Base-by-base conservation (phyloP, 2,888 invertebrate genomes). In the Drosophila sordidula region DNA sequence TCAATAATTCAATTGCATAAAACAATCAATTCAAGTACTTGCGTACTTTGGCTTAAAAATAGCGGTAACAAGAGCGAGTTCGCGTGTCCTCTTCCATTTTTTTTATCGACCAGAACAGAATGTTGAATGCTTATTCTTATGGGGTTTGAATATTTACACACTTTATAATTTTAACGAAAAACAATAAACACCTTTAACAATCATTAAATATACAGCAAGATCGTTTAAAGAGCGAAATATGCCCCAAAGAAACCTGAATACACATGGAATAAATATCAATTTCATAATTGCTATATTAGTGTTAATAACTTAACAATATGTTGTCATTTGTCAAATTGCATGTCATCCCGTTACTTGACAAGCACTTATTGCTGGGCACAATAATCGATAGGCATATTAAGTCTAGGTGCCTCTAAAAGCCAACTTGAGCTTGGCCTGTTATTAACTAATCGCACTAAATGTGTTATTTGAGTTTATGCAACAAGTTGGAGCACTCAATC, bases 1-100 rank as follows among this genome's bases (percentile, higher is more conserved):
- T 66, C 51, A 50, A 67, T 67, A 44, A 52, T 12, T 51, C 16
- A 16, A 39, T 39, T 39, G 39, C 16, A 39, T 11, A 34, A 34
- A 34, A 4, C 34, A 34, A 34, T 34, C 34, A 34, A 12, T 11
- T 32, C 32, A 11, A 11, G 32, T 11, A 11, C 11, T 32, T 32
- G 32, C 11, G 32, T 11, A 32, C 32, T 32, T 11, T 32, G 32
- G 26, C 26, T 29, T 29, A 9, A 3, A 29, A 29, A 9, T 9
- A 29, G 9, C 9, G 29, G 29, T 29, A 29, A 29, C 3, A 9
- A 29, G 12, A 12, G 11, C 12, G 12, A 11, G 34, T 34, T 34
- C 26, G 26, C 26, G 26, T 29, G 26, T 29, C 26, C 26, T 29
- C 26, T 29, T 11, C 11, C 32, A 8, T 11, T 32, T 32, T 11